phyloP scores from a whole-genome alignment of 1,140 invertebrate species.

The Arctopsyche grandis region DNA sequence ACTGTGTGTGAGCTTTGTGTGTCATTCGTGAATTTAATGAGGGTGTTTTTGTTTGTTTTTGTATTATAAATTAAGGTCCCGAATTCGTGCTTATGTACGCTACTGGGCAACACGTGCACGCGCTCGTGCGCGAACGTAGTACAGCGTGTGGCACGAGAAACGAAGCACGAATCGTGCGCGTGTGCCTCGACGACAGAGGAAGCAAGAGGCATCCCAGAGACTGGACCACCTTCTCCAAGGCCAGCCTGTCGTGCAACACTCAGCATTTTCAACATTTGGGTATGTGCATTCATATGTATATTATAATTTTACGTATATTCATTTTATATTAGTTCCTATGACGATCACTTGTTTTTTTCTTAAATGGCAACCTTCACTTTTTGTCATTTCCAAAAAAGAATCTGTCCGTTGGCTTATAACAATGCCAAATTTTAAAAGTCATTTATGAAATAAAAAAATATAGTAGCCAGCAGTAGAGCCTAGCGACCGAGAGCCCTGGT shows the following conservation, averaged over 20 bases:
- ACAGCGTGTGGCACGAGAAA: constrained; percentile 24
- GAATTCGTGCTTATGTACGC: constrained; percentile 44
- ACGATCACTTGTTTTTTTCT: not conserved
- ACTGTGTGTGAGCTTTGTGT: no score
- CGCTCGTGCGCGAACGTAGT: constrained; percentile 40
- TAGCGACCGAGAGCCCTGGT: no score
- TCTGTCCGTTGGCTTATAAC: no score
- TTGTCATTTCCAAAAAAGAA: no score
- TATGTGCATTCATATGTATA: not conserved
- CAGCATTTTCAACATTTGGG: constrained; percentile 47
- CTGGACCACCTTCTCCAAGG: constrained; percentile 49
- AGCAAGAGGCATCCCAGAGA: constrained; percentile 38
- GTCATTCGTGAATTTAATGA: no score
- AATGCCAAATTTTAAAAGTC: no score
- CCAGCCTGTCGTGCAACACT: constrained; percentile 42
- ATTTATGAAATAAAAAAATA: no score
- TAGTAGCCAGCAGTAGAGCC: no score
- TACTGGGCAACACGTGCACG: constrained; percentile 27
- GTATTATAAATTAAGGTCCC: constrained; percentile 43
- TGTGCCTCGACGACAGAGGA: constrained; percentile 44
- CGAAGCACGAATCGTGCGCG: constrained; percentile 34
- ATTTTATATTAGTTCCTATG: not conserved
- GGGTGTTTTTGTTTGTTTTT: no score
- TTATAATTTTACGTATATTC: no score
- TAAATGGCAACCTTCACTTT: no score